Evolutionary conservation across 2,113 vertebrate genomes (phyloP).

Genomic region (Podarcis muralis): DNA sequence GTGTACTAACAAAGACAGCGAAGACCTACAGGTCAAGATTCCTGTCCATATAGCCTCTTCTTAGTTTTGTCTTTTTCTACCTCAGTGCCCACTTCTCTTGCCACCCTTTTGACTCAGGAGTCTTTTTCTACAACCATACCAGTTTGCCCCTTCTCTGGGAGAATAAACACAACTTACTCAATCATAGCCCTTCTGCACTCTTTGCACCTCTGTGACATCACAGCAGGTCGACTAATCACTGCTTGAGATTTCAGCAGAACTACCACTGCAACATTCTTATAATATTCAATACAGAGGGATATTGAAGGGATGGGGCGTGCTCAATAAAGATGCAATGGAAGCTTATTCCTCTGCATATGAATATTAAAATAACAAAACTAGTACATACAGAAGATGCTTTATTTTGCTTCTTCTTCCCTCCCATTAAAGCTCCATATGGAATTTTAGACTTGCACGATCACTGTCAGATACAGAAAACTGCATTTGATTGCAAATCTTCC

Average conservation of each 20-base stretch:
- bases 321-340: not conserved
- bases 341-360: not conserved
- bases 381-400: not conserved
- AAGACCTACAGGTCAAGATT: not conserved
- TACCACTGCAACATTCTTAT: not conserved
- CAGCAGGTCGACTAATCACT: not conserved
- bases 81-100: not conserved
- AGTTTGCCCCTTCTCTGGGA: not conserved
- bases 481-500: conserved; percentile 30
- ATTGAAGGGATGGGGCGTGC: not conserved
- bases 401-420: conserved; percentile 2
- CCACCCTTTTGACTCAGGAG: not conserved
- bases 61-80: no score
- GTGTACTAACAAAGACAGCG: not conserved
- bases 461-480: not conserved
- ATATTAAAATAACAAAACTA: conserved; percentile 1
- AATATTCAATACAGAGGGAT: not conserved
- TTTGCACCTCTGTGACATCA: not conserved
- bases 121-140: not conserved
- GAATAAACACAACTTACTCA: not conserved
- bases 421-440: not conserved
- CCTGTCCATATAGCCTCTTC: not conserved
- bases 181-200: not conserved
- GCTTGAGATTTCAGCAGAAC: not conserved
- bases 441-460: not conserved